Evolutionary conservation across 2,888 invertebrate genomes (phyloP).

Genomic region (Acleris emargana): DNA sequence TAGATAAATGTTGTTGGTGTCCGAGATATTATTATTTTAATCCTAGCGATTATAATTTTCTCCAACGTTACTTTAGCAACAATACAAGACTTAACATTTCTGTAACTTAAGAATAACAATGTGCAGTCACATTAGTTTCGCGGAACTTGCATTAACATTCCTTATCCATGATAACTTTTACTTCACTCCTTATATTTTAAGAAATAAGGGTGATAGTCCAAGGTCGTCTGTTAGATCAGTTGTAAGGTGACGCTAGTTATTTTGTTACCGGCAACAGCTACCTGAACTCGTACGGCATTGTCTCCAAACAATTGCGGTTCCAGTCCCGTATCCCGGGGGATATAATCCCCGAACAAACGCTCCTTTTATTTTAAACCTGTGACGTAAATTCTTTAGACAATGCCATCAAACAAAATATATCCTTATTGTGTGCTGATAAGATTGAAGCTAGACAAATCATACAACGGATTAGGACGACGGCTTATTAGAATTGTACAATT

Average conservation of each 20-base stretch:
- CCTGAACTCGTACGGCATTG: conserved; percentile 70
- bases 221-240: conserved; percentile 33
- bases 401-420: neutral
- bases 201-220: conserved; percentile 43
- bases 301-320: conserved; percentile 68
- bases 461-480: conserved; percentile 24
- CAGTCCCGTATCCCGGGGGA: conserved; percentile 58
- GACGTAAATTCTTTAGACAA: conserved; percentile 57
- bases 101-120: conserved; percentile 41
- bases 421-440: conserved; percentile 14
- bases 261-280: conserved; percentile 62
- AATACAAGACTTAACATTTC: conserved; percentile 33
- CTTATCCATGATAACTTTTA: conserved; percentile 11
- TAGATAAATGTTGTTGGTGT: too few species aligned
- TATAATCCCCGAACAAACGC: conserved; percentile 73
- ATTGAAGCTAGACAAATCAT: conserved; percentile 4
- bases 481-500: conserved; percentile 28
- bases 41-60: conserved; percentile 27
- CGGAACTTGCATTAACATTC: conserved; percentile 47
- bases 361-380: conserved; percentile 72
- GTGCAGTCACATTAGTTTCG: conserved; percentile 53
- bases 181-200: neutral
- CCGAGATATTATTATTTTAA: neutral
- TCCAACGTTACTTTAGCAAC: conserved; percentile 23
- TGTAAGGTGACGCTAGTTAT: conserved; percentile 47